Base-by-base conservation (phyloP, 2,888 invertebrate species). In the Thymelicus sylvestris region DNA sequence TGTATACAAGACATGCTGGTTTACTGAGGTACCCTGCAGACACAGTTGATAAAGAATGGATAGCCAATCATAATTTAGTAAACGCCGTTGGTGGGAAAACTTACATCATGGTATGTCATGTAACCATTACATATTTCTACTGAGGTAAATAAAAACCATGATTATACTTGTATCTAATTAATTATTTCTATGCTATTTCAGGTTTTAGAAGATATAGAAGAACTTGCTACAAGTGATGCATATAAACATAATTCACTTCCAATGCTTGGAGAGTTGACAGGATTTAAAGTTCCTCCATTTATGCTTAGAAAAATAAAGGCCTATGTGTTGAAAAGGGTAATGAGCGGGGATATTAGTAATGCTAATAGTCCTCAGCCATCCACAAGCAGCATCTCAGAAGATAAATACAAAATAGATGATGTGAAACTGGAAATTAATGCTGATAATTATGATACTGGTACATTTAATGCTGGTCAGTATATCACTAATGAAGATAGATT, bases 21-120 rank as follows among this genome's bases (percentile, higher is more conserved):
- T 83, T 97, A 60, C 95, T 97, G 66, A 94, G 96, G 82, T 97
- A 97, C 86, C 96, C 96, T 31, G 97, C 97, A 6, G 97, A 97
- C 81, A 95, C 96, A 66, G 96, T 96, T 74, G 97, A 97, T 82
- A 97, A 97, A 82, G 96, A 97, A 81, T 97, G 97, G 97, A 94
- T 97, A 66, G 95, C 96, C 59, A 96, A 96, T 74, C 96, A 96
- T 79, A 96, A 96, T 81, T 89, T 96, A 73, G 97, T 96, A 88
- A 96, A 97, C 73, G 96, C 96, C 47, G 96, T 96, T 69, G 97
- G 97, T 0, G 97, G 97, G 6, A 96, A 96, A 88, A 97, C 97
- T 1, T 97, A 97, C 80, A 95, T 97, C 75, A 95, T 97, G 95
- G 94, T 73, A 41, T n/a, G 6, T 31, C 12, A 57, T 57, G 12